phyloP scores from a whole-genome alignment of 2,113 vertebrate species.

The Glaucomys volans region DNA sequence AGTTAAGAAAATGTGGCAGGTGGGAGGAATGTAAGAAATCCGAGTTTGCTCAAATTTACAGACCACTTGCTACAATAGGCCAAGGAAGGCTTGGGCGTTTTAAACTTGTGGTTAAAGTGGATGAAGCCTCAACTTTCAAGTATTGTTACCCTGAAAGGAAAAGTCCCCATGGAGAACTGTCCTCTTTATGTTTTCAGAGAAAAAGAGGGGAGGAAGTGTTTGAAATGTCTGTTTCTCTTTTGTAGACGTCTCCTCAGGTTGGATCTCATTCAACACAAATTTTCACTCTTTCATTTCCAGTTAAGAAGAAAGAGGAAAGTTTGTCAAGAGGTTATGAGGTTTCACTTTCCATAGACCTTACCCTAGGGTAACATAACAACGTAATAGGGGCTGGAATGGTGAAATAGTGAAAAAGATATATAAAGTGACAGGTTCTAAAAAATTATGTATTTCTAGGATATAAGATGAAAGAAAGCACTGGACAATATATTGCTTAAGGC shows the following conservation, averaged over 20 bases:
- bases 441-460: slow-evolving; percentile 20
- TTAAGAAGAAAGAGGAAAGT: slow-evolving; percentile 71
- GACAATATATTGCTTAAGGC: background rate
- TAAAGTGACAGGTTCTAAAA: slow-evolving; percentile 8
- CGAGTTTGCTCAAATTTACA: slow-evolving; percentile 61
- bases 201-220: slow-evolving; percentile 65
- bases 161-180: slow-evolving; percentile 80
- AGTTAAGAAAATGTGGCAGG: slow-evolving; percentile 74
- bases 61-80: slow-evolving; percentile 59
- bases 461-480: slow-evolving; percentile 52
- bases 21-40: slow-evolving; percentile 69
- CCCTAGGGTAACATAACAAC: slow-evolving; percentile 50
- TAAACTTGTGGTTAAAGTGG: slow-evolving; percentile 67
- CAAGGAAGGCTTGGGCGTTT: slow-evolving; percentile 40
- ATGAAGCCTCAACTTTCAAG: slow-evolving; percentile 72
- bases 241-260: slow-evolving; percentile 74
- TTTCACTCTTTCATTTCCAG: slow-evolving; percentile 76
- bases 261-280: slow-evolving; percentile 74
- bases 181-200: slow-evolving; percentile 69
- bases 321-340: slow-evolving; percentile 74
- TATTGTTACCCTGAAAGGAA: slow-evolving; percentile 66
- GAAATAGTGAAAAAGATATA: slow-evolving; percentile 12
- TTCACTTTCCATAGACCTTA: slow-evolving; percentile 61
- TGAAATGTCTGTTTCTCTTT: slow-evolving; percentile 74
- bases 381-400: background rate